phyloP scores from a whole-genome alignment of 2,888 invertebrate species.

The Byasa hedistus region DNA sequence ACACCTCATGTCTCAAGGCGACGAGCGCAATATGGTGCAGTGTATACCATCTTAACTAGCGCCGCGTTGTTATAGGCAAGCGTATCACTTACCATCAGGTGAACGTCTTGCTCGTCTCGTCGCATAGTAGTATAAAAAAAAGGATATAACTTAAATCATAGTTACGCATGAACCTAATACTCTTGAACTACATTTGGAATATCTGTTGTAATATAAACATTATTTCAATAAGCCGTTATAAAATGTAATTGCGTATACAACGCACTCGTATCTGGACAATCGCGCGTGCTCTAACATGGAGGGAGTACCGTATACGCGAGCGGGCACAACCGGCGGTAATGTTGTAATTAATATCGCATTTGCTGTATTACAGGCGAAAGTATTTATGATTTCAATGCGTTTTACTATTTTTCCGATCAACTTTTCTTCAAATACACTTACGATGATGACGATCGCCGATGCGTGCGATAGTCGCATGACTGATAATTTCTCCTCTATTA shows the following conservation, averaged over 20 bases:
- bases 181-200: constrained; percentile 1
- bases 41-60: no score
- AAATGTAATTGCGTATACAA: neutral
- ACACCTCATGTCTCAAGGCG: no score
- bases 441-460: constrained; percentile 59
- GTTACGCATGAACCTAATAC: neutral
- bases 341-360: constrained; percentile 57
- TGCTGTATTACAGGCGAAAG: constrained; percentile 63
- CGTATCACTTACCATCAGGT: no score
- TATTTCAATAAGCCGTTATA: neutral
- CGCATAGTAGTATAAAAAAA: no score
- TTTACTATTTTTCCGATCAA: constrained; percentile 68
- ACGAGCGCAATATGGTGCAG: no score
- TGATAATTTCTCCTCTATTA: constrained; percentile 1
- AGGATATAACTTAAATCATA: neutral
- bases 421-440: constrained; percentile 61
- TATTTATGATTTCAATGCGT: constrained; percentile 61
- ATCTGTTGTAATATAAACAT: neutral
- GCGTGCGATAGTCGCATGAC: constrained; percentile 68
- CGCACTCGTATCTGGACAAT: neutral
- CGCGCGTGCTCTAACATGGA: constrained; percentile 30
- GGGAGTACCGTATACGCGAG: constrained; percentile 27
- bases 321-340: constrained; percentile 37
- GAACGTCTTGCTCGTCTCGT: no score
- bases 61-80: no score